These are phyloP conservation scores for Hycleus cichorii DNA, from an alignment of 1,140 invertebrate genomes.

Conservation along the genomic window DNA sequence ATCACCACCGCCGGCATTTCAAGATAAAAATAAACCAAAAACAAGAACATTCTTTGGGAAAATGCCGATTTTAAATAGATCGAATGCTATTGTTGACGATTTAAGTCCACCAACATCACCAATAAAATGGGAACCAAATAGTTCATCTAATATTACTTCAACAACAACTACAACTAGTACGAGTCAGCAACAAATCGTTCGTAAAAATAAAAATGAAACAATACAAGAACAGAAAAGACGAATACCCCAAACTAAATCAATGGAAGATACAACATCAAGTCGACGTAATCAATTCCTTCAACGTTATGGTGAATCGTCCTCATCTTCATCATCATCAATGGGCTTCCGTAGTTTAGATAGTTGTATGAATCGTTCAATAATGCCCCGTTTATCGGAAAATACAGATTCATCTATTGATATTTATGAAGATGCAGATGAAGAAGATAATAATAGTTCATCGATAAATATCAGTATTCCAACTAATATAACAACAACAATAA, in stretches of 20 bases:
- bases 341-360: slow-evolving; percentile 52
- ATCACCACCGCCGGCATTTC: slow-evolving; percentile 54
- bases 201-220: slow-evolving; percentile 24
- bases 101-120: slow-evolving; percentile 47
- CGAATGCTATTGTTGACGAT: slow-evolving; percentile 50
- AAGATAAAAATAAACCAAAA: slow-evolving; percentile 41
- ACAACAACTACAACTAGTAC: slow-evolving; percentile 24
- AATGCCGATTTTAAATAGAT: slow-evolving; percentile 47
- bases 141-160: no score
- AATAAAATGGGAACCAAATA: slow-evolving; percentile 29
- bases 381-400: slow-evolving; percentile 50
- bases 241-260: slow-evolving; percentile 48
- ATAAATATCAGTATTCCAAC: slow-evolving; percentile 37
- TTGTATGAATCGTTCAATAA: slow-evolving; percentile 40
- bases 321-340: slow-evolving; percentile 47
- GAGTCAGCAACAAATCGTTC: slow-evolving; percentile 9
- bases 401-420: slow-evolving; percentile 50
- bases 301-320: slow-evolving; percentile 48
- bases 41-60: slow-evolving; percentile 40
- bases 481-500: slow-evolving; percentile 1
- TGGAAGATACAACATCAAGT: slow-evolving; percentile 47
- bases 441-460: slow-evolving; percentile 46
- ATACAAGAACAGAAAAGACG: slow-evolving; percentile 18
- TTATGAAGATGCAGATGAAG: slow-evolving; percentile 50
- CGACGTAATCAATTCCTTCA: slow-evolving; percentile 47